phyloP scores from a whole-genome alignment of 2,888 invertebrate species.

The Lasioglossum marginatum region DNA sequence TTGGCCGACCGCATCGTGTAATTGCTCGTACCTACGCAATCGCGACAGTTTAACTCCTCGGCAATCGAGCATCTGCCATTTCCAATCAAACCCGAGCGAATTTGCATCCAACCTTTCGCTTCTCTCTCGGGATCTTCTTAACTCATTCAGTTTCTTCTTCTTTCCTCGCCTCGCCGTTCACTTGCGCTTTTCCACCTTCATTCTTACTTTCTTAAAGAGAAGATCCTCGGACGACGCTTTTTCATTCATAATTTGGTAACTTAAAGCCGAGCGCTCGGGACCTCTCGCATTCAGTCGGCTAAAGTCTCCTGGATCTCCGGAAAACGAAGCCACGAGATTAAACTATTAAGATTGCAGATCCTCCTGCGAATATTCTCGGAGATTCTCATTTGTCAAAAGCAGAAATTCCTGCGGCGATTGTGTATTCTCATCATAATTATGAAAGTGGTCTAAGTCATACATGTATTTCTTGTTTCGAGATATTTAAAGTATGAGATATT shows the following conservation, averaged over 20 bases:
- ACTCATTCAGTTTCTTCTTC: neutral
- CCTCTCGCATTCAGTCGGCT: neutral
- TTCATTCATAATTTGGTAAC: neutral
- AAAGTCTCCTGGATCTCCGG: neutral
- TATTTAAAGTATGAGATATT: too few relatives aligned
- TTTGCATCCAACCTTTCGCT: neutral
- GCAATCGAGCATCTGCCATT: neutral
- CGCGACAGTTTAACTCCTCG: neutral
- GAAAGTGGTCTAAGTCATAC: too few relatives aligned
- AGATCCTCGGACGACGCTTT: neutral
- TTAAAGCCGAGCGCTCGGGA: neutral
- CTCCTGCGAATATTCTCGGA: neutral
- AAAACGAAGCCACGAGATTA: neutral
- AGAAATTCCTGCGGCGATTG: neutral
- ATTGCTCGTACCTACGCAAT: conserved; percentile 2
- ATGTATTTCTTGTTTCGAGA: too few relatives aligned
- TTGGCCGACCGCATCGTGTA: neutral
- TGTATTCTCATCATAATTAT: neutral
- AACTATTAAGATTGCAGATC: neutral
- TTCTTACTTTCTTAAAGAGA: neutral
- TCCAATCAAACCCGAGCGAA: neutral
- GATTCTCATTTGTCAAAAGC: neutral
- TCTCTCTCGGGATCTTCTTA: neutral
- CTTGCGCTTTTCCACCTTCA: neutral
- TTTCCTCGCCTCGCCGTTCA: neutral